Conservation (phyloP, 2,797 vertebrate genomes). For the Myoxocephalus aenaeus region DNA sequence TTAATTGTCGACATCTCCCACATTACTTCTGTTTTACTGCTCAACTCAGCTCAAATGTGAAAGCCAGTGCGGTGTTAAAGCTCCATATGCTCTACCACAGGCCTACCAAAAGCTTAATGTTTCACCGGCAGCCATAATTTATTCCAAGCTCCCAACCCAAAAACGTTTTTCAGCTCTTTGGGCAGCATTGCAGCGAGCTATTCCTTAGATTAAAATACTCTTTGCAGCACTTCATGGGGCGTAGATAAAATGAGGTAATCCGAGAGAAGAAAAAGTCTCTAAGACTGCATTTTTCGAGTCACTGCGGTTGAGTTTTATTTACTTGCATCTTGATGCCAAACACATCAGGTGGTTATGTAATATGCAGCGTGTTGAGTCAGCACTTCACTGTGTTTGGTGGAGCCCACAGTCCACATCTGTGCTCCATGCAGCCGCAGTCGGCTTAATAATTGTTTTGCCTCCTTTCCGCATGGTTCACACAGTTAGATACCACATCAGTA, state of each 20-base stretch:
- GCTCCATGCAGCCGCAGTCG: neutral
- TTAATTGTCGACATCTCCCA: slow-evolving; percentile 34
- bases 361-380: slow-evolving; percentile 38
- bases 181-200: slow-evolving; percentile 16
- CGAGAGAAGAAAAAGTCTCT: slow-evolving; percentile 6
- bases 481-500: neutral
- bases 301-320: slow-evolving; percentile 43
- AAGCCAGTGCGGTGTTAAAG: slow-evolving; percentile 1
- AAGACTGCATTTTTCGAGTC: slow-evolving; percentile 24
- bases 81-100: slow-evolving; percentile 12
- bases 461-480: neutral
- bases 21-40: slow-evolving; percentile 33
- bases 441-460: neutral
- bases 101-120: slow-evolving; percentile 13
- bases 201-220: slow-evolving; percentile 44
- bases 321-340: slow-evolving; percentile 33
- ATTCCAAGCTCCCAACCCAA: slow-evolving; percentile 19
- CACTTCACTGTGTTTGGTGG: slow-evolving; percentile 31
- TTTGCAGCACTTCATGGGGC: slow-evolving; percentile 23
- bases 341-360: slow-evolving; percentile 45
- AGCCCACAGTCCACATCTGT: slow-evolving; percentile 4
- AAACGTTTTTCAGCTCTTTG: slow-evolving; percentile 27
- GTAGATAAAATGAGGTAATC: slow-evolving; percentile 34
- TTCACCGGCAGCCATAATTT: slow-evolving; percentile 32
- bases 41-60: slow-evolving; percentile 7